Evolutionary conservation across 2,888 invertebrate species (phyloP).

Genomic region (Ariolimax columbianus): DNA sequence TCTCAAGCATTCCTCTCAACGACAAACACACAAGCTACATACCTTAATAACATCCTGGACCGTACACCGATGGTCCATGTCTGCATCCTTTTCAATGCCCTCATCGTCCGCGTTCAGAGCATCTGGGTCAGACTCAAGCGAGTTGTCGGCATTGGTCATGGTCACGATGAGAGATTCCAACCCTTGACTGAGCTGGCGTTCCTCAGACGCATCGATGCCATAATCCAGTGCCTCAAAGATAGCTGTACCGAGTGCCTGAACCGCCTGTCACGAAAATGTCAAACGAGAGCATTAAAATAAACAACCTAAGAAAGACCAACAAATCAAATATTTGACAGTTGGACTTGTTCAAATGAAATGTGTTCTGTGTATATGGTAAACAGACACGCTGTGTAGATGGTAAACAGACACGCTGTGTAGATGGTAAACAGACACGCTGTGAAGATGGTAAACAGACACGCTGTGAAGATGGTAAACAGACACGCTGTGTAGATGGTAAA

Average conservation of each 20-base stretch:
- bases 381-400: too few species aligned
- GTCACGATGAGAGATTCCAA: conserved; percentile 90
- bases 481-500: too few species aligned
- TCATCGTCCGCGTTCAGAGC: conserved; percentile 88
- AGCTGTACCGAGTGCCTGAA: conserved; percentile 88
- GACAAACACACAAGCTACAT: conserved; percentile 60
- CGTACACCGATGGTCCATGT: conserved; percentile 68
- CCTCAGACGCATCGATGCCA: conserved; percentile 90
- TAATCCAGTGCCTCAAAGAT: conserved; percentile 94
- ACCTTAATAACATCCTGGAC: conserved; percentile 84
- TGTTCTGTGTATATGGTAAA: too few species aligned
- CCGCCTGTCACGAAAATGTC: conserved; percentile 83
- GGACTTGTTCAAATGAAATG: too few species aligned
- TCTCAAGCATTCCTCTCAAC: too few species aligned
- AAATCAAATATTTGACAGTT: too few species aligned
- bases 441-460: too few species aligned
- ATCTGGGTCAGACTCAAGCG: conserved; percentile 82
- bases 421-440: too few species aligned
- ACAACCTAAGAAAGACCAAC: too few species aligned
- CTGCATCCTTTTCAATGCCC: conserved; percentile 81
- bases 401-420: too few species aligned
- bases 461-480: too few species aligned
- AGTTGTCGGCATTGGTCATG: conserved; percentile 84
- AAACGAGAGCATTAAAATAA: too few species aligned
- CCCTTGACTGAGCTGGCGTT: conserved; percentile 90